Base-by-base conservation (phyloP, 2,113 vertebrate genomes). In the Siphamia tubifer region DNA sequence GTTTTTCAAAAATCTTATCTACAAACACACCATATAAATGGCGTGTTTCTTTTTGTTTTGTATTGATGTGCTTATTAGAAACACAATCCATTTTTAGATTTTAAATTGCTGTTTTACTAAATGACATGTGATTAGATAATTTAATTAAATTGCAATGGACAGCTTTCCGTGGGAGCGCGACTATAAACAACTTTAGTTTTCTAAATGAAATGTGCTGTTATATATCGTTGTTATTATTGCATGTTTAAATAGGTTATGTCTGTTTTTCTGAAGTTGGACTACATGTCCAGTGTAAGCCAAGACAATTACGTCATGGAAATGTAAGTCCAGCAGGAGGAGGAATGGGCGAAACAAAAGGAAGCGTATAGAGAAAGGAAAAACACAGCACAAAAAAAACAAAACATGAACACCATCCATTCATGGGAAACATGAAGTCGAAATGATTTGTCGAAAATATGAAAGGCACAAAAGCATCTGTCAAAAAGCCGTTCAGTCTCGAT, bases 281-380 rank as follows among this genome's bases (percentile, higher is more conserved):
- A 9, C 62, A 80, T 67, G 74, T 79, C 73, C 78, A 78, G 64
- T 85, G 53, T 77, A 34, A 74, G 71, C 73, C 79, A 86, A 82
- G 74, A 68, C 77, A 88, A 83, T 92, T 88, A 93, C 91, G 91
- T 93, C 91, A 93, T 91, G 91, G 90, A 92, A 92, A 83, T 81
- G 65, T 49, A 86, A 79, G 85, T 89, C 84, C 81, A 80, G 78
- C 67, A 56, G 74, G 31, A 77, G 74, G 31, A 77, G 55, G 53
- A 90, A 74, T 76, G 72, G 81, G 76, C 68, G 82, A 91, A 85
- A 92, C 89, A 91, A 91, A 89, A 90, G 86, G 69, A 67, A 77
- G 51, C 65, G 32, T 16, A 62, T 11, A 44, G 2, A 65, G 8
- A 20, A 38, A 34, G 51, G 23, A 17, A 25, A 52, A 5, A 8